These are phyloP conservation scores for Alviniconcha marisindica DNA, from an alignment of 1,140 invertebrate species.

Conservation along the genomic window DNA sequence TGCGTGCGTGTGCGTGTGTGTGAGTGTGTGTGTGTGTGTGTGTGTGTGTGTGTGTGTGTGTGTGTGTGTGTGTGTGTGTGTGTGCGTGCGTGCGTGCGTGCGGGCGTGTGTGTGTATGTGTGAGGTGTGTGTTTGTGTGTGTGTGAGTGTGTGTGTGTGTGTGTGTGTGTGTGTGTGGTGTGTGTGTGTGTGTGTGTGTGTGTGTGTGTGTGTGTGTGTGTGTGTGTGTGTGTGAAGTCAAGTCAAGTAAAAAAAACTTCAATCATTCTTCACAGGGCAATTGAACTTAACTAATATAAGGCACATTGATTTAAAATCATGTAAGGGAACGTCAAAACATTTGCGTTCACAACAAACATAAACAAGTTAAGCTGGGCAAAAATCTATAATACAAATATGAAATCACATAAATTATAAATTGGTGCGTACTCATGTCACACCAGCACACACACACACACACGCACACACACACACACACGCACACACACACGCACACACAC, in stretches of 20 bases:
- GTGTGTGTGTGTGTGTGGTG: no score
- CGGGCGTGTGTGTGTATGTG: background rate
- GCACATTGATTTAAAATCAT: background rate
- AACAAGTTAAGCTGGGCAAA: no score
- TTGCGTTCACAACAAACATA: no score
- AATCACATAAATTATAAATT: no score
- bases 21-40: background rate
- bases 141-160: conserved; percentile 15
- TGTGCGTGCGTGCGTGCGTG: background rate
- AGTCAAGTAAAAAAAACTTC: no score
- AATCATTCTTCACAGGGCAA: no score
- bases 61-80: background rate
- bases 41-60: background rate
- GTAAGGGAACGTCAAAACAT: background rate
- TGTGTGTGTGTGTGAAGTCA: no score
- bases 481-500: no score
- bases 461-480: no score
- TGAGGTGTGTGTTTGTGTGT: background rate
- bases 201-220: background rate
- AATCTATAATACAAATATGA: background rate
- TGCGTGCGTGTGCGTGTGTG: no score
- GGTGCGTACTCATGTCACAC: no score
- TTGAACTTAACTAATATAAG: background rate
- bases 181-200: conserved; percentile 27
- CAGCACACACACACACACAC: no score